Percentiles rank a stretch among this genome's conserved stretches.
Evolutionary conservation across 2,113 vertebrate species (phyloP).

Genomic region (Monopterus albus): DNA sequence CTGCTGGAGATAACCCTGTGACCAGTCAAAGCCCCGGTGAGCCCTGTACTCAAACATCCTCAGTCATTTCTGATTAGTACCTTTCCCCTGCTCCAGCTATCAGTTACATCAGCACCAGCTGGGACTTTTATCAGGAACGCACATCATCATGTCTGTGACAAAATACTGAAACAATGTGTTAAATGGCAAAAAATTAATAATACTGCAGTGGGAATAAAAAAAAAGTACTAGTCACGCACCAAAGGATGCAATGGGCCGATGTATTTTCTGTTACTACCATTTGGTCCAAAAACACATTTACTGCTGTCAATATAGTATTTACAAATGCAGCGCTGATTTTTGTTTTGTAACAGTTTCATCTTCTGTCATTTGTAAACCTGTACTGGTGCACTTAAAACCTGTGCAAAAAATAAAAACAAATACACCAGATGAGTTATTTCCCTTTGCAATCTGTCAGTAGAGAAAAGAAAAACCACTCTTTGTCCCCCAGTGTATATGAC

Average conservation of each 20-base stretch:
- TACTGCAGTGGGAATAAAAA: slow-evolving; percentile 21
- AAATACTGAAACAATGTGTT: slow-evolving; percentile 27
- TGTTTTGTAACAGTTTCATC: slow-evolving; percentile 17
- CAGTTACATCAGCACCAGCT: slow-evolving; percentile 6
- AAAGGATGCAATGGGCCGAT: slow-evolving; percentile 34
- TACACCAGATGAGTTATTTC: background rate
- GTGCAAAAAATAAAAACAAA: slow-evolving; percentile 34
- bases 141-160: slow-evolving; percentile 18
- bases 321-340: slow-evolving; percentile 39
- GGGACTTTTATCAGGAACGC: slow-evolving; percentile 8
- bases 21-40: no score
- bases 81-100: background rate
- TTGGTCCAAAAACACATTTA: slow-evolving; percentile 75
- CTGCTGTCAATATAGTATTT: slow-evolving; percentile 38
- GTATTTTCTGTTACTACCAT: slow-evolving; percentile 53
- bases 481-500: slow-evolving; percentile 40
- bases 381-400: slow-evolving; percentile 56
- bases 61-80: no score
- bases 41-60: no score
- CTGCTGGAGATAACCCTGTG: slow-evolving; percentile 19
- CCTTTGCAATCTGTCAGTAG: background rate
- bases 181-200: slow-evolving; percentile 33
- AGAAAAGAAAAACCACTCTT: no score
- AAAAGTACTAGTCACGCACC: slow-evolving; percentile 29
- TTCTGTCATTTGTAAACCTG: slow-evolving; percentile 71